phyloP scores from a whole-genome alignment of 2,888 invertebrate species.

The Coremacera marginata region DNA sequence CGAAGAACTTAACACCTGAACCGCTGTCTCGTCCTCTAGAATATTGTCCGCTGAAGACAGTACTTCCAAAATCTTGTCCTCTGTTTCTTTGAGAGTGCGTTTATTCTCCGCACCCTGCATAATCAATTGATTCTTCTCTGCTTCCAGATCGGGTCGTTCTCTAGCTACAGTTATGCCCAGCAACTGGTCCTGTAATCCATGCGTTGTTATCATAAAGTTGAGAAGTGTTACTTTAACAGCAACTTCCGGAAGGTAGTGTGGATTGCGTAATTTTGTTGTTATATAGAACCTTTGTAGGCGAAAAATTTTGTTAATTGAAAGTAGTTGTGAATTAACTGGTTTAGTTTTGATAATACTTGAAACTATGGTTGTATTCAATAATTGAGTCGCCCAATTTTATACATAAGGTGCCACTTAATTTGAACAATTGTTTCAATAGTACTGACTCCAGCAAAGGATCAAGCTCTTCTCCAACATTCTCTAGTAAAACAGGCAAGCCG shows the following conservation, averaged over 20 bases:
- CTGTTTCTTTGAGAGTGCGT: slow-evolving; percentile 86
- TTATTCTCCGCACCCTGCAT: slow-evolving; percentile 89
- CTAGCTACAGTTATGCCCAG: slow-evolving; percentile 91
- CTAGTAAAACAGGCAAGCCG: slow-evolving; percentile 87
- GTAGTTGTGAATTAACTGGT: too few species aligned
- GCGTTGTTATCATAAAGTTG: slow-evolving; percentile 92
- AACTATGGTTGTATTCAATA: slow-evolving; percentile 88
- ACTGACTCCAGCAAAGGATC: slow-evolving; percentile 92
- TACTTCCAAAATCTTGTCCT: slow-evolving; percentile 88
- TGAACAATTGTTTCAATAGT: slow-evolving; percentile 90
- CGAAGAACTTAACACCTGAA: slow-evolving; percentile 88
- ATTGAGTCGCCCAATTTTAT: slow-evolving; percentile 92
- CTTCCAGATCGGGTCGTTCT: slow-evolving; percentile 91
- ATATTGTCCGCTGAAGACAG: slow-evolving; percentile 82
- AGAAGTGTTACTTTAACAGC: slow-evolving; percentile 91
- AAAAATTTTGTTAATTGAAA: too few species aligned
- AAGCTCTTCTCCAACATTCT: slow-evolving; percentile 91
- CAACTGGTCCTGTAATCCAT: slow-evolving; percentile 90
- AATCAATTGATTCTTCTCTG: slow-evolving; percentile 89
- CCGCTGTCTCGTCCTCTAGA: slow-evolving; percentile 92
- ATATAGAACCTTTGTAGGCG: slow-evolving; percentile 80
- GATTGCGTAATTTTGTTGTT: slow-evolving; percentile 92
- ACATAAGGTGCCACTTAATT: slow-evolving; percentile 87
- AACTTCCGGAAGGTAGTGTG: slow-evolving; percentile 94
- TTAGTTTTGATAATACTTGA: slow-evolving; percentile 72